phyloP scores from a whole-genome alignment of 2,888 invertebrate genomes.

The Pardosa pseudoannulata region DNA sequence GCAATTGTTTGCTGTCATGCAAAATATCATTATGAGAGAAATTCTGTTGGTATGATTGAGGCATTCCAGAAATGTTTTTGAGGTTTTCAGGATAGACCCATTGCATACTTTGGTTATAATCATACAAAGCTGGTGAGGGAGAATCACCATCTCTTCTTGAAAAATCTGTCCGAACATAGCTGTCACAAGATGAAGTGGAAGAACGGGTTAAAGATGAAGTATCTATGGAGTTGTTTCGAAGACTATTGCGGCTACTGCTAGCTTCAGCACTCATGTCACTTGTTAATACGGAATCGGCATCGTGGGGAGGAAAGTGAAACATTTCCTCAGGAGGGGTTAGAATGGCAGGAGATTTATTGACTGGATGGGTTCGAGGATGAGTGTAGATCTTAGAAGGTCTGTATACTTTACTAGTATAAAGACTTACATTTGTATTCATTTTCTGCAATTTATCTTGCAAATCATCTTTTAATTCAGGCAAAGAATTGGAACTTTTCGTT shows the following conservation, averaged over 20 bases:
- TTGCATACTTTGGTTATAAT: constrained; percentile 60
- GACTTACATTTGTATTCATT: constrained; percentile 34
- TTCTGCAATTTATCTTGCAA: constrained; percentile 67
- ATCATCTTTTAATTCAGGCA: constrained; percentile 54
- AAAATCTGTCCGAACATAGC: constrained; percentile 81
- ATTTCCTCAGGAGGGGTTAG: constrained; percentile 67
- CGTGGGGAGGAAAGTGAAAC: constrained; percentile 53
- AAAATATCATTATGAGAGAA: constrained; percentile 32
- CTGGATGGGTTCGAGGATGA: constrained; percentile 55
- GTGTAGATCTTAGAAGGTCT: constrained; percentile 71
- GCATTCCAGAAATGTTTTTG: background rate
- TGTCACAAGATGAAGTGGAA: constrained; percentile 89
- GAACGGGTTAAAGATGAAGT: constrained; percentile 89
- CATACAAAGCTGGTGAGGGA: constrained; percentile 77
- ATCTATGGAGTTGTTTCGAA: constrained; percentile 47
- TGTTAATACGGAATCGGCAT: constrained; percentile 42
- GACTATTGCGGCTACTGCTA: constrained; percentile 51
- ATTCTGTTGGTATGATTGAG: constrained; percentile 15
- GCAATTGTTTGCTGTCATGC: constrained; percentile 46
- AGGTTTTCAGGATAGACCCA: constrained; percentile 68
- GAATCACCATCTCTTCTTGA: constrained; percentile 86
- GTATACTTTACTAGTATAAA: constrained; percentile 68
- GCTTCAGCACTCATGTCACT: constrained; percentile 42
- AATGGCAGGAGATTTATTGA: constrained; percentile 47
- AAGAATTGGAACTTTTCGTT: constrained; percentile 34